A percentile compares a stretch with the other conserved stretches of the same genome.
Evolutionary conservation across 2,888 invertebrate species (phyloP).

Genomic region (Acleris laterana): DNA sequence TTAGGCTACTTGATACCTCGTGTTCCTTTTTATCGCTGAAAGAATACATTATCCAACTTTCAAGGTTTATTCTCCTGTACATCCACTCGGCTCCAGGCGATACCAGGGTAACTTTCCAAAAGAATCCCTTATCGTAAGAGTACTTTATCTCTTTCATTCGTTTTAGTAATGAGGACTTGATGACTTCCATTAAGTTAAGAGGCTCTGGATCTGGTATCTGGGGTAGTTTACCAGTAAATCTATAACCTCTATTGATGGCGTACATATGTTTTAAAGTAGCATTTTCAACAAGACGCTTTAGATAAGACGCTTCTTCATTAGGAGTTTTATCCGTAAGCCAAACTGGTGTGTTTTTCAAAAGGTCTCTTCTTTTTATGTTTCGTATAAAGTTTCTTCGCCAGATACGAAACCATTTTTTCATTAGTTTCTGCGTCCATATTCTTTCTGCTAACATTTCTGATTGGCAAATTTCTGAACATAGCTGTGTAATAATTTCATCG

Average conservation of each 20-base stretch:
- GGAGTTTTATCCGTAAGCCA: conserved; percentile 71
- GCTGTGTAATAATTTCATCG: conserved; percentile 60
- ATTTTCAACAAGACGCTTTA: conserved; percentile 62
- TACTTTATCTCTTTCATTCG: conserved; percentile 78
- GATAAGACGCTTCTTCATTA: conserved; percentile 60
- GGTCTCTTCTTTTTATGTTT: conserved; percentile 64
- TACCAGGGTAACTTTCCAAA: conserved; percentile 87
- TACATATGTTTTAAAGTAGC: conserved; percentile 70
- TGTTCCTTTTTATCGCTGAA: conserved; percentile 71
- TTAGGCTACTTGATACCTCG: conserved; percentile 62
- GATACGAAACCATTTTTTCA: conserved; percentile 68
- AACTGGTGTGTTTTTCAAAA: conserved; percentile 74
- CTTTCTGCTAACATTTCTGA: conserved; percentile 70
- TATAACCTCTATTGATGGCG: conserved; percentile 70
- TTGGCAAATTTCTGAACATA: conserved; percentile 63
- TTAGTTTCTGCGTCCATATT: conserved; percentile 62
- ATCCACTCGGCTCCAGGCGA: conserved; percentile 80
- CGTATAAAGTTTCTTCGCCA: conserved; percentile 67
- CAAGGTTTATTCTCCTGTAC: conserved; percentile 70
- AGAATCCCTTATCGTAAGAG: conserved; percentile 70
- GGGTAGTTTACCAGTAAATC: conserved; percentile 66
- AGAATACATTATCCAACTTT: conserved; percentile 75
- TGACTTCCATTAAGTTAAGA: conserved; percentile 75
- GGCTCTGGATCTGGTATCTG: conserved; percentile 59
- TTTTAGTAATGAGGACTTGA: conserved; percentile 70